Conservation (phyloP, 2,797 vertebrate genomes). For the Girardinus metallicus region DNA sequence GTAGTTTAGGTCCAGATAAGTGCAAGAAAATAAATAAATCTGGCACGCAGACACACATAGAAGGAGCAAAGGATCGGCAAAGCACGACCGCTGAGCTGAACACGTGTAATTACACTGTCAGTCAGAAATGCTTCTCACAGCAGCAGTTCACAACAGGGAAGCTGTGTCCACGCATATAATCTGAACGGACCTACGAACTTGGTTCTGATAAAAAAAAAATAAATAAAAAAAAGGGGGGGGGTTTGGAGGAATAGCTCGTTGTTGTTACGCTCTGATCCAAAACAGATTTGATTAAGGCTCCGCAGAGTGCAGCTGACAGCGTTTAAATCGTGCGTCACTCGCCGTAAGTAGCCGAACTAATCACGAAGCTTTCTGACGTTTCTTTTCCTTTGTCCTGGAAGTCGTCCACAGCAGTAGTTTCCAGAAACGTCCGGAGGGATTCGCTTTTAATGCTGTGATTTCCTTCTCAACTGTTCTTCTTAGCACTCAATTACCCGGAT, state of each 20-base stretch:
- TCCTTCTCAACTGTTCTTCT: conserved; percentile 24
- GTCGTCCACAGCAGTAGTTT: conserved; percentile 44
- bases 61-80: conserved; percentile 29
- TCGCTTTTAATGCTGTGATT: conserved; percentile 28
- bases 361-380: conserved; percentile 1
- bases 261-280: conserved; percentile 10
- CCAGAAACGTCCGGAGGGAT: conserved; percentile 18
- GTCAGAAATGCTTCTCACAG: conserved; percentile 31
- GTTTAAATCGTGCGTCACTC: conserved; percentile 15
- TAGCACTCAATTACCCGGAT: conserved; percentile 29
- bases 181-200: background rate
- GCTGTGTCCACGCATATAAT: background rate
- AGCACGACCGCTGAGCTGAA: conserved; percentile 34
- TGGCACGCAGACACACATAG: conserved; percentile 10
- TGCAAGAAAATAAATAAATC: background rate
- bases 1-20: conserved; percentile 15
- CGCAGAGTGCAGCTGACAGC: conserved; percentile 11
- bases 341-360: conserved; percentile 2
- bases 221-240: no score
- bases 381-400: conserved; percentile 46
- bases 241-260: background rate
- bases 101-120: conserved; percentile 38
- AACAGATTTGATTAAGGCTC: background rate
- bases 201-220: conserved; percentile 9
- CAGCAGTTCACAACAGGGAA: conserved; percentile 32